Evolutionary conservation across 2,113 vertebrate genomes (phyloP), one percentile per base, ranked within the genome.

Genomic region (Nettapus auritus): DNA sequence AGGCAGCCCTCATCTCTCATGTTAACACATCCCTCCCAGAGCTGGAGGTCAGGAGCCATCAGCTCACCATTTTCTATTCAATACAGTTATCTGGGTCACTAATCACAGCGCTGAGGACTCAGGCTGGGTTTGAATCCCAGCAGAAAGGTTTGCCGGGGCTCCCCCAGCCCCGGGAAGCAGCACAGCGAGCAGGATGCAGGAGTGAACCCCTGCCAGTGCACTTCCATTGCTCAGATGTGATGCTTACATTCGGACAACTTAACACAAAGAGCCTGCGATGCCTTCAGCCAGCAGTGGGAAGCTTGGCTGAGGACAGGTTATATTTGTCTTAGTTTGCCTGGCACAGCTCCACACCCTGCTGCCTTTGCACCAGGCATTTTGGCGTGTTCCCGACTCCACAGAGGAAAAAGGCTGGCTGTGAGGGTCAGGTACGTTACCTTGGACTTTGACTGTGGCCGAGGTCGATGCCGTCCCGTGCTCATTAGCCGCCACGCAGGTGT

Each of bases 381-480:
- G 34, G 29, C 7, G 28, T 82, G 81, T n/a, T 85, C 57, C 57
- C 44, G 38, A 34, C 21, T 48, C 44, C 0, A 0, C 4, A 40
- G 3, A 55, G 42, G 23, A 59, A n/a, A 78, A 86, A n/a, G 29
- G 23, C 8, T 1, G 0, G 4, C 8, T 50, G 55, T 29, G 34
- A 55, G 63, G 42, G 48, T 18, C 74, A 56, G 68, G 40, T 55
- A 36, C 11, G 4, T 13, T 97, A 99, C 99, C 99, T 99, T 99
- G 99, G 31, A 99, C 99, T 98, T 99, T 99, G 70, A 99, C 97
- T 1, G 99, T 99, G 7, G 99, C 99, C 1, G 99, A 99, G 2
- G 99, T 99, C 4, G 99, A 99, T 9, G 98, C 95, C 0, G 98
- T 98, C 59, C 99, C 99, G 0, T 99, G 99, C 74, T 99, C 98